phyloP scores from a whole-genome alignment of 2,888 invertebrate genomes.

The Carpatolechia fugitivella region DNA sequence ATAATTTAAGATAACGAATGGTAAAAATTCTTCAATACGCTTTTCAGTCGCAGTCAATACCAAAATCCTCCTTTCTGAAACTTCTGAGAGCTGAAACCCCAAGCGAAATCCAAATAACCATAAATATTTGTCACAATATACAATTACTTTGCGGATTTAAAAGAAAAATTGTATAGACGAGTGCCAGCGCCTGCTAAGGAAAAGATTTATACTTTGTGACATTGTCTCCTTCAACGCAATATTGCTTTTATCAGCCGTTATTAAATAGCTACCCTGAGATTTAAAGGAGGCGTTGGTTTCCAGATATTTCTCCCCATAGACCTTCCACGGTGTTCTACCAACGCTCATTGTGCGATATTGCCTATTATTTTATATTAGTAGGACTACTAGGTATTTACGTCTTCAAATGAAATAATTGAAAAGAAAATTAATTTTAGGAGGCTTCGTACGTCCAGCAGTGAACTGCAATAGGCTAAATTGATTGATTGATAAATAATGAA shows the following conservation, averaged over 20 bases:
- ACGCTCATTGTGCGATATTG: no score
- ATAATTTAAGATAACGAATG: no score
- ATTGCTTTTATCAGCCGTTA: neutral
- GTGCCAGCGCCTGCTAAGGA: neutral
- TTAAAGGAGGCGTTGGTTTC: slow-evolving; percentile 1
- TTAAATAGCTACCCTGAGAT: slow-evolving; percentile 1
- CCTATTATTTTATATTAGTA: neutral
- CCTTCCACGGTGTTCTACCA: neutral
- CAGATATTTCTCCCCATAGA: neutral
- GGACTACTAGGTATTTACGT: no score
- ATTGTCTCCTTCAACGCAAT: neutral
- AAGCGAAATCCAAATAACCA: neutral
- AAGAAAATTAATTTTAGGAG: no score
- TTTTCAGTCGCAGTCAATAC: no score
- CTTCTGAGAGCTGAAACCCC: no score
- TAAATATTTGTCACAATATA: neutral
- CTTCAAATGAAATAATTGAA: no score
- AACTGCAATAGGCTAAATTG: no score
- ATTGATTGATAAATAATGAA: no score
- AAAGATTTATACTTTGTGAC: neutral
- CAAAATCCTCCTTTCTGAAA: no score
- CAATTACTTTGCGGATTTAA: neutral
- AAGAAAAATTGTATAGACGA: neutral
- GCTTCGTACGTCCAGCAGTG: no score
- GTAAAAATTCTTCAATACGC: no score